phyloP scores from a whole-genome alignment of 2,113 vertebrate species.

The Boulengeromyrus knoepffleri region DNA sequence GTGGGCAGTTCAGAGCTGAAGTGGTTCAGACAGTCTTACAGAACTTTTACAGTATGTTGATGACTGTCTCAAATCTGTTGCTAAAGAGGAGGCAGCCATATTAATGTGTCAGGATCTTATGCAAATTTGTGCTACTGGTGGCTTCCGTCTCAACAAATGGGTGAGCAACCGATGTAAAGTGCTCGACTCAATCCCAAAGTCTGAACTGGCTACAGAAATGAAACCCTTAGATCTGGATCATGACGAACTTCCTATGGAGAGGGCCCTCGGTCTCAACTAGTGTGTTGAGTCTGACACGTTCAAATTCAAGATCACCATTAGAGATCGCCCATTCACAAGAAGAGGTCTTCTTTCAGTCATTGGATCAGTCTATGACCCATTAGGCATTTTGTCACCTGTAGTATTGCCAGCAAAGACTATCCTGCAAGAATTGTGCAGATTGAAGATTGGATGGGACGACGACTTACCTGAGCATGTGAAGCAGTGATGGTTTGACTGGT shows the following conservation, averaged over 20 bases:
- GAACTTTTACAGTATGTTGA: conserved; percentile 26
- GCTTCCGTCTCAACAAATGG: conserved; percentile 8
- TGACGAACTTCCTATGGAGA: conserved; percentile 3
- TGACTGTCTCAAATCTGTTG: conserved; percentile 16
- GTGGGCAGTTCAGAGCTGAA: neutral
- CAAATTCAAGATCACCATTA: neutral
- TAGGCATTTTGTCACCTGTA: conserved; percentile 4
- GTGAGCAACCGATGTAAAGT: neutral
- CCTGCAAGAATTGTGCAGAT: conserved; percentile 14
- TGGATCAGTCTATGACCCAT: conserved; percentile 14
- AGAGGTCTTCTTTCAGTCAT: conserved; percentile 6
- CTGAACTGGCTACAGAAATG: neutral
- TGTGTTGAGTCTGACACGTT: conserved; percentile 18
- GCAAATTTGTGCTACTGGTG: neutral
- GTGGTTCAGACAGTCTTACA: neutral
- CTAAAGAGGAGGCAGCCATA: neutral
- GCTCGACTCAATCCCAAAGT: neutral
- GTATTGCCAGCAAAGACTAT: conserved; percentile 11
- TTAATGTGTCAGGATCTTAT: neutral
- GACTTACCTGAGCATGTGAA: neutral
- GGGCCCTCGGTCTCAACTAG: conserved; percentile 18
- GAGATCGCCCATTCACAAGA: neutral
- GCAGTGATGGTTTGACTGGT: neutral
- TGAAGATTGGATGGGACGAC: conserved; percentile 3
- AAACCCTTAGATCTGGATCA: neutral